Base-by-base conservation (phyloP, 2,113 vertebrate genomes). In the Pseudorasbora parva region DNA sequence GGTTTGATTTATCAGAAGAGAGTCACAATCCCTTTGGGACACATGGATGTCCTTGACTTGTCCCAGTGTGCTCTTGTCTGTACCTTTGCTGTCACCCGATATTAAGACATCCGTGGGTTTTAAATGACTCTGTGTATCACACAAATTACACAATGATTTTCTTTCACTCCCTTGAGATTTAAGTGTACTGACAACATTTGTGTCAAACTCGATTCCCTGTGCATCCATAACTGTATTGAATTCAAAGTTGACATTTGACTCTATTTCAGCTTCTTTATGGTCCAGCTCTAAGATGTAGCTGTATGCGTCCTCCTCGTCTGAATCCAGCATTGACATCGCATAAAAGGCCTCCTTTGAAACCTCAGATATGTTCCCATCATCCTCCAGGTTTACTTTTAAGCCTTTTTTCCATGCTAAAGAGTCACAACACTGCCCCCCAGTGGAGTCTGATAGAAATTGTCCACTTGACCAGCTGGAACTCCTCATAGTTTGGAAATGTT, bases 211-310 rank as follows among this genome's bases (percentile, higher is more conserved):
- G 0, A 7, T 41, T 30, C 10, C 54, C 9, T 47, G 41, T 10
- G 7, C 19, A 68, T 77, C 23, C 14, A 68, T 19, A 23, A 17
- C 15, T 43, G 60, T 21, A 8, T 43, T 51, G 5, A 37, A 49
- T 49, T 49, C 2, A 21, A 83, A 41, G 30, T 82, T 8, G 1
- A 21, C 11, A 45, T 59, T 21, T 72, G 80, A 59, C 9, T 71
- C 74, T 27, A 47, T 51, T 37, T 6, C 41, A 19, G 27, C 2
- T 21, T 68, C 86, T 0, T 91, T 93, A 77, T 91, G 88, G 1
- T 91, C 91, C 71, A 95, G 89, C 37, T 94, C 89, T 69, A 91
- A 86, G 85, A 94, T 83, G 43, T 91, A 94, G 71, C 89, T 92
- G 27, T 88, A 93, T 0, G 87, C 91, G 4, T 93, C 93, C 86